phyloP scores from a whole-genome alignment of 2,113 vertebrate species.

The Salvelinus sp. region DNA sequence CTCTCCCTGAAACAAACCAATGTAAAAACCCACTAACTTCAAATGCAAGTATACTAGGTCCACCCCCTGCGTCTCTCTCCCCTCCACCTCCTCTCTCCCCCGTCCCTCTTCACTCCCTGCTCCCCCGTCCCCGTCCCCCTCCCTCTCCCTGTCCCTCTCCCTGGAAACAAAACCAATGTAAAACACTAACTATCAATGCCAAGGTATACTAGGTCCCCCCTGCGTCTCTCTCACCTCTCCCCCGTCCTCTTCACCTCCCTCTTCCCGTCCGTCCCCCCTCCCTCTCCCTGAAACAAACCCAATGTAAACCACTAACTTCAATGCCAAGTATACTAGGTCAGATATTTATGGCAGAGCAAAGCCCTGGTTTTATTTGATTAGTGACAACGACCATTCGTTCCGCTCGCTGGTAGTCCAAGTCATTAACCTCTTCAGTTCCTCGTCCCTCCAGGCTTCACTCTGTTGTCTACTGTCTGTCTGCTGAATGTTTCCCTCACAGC shows the following conservation, averaged over 20 bases:
- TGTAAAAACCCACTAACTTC: too few species aligned
- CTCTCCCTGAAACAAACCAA: too few species aligned
- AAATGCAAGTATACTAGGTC: not conserved
- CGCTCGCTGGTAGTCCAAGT: not conserved
- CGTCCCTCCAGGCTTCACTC: constrained; percentile 32
- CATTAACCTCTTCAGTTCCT: constrained; percentile 42
- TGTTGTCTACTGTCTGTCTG: constrained; percentile 45
- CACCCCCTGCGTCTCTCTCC: too few species aligned
- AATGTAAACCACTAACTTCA: constrained; percentile 36
- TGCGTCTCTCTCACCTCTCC: too few species aligned
- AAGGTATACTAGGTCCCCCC: not conserved
- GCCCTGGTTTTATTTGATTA: constrained; percentile 42
- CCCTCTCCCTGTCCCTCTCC: too few species aligned
- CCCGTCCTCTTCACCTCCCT: too few species aligned
- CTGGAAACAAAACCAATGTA: constrained; percentile 24
- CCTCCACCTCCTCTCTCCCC: too few species aligned
- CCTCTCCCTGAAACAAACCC: not conserved
- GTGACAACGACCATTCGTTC: constrained; percentile 24
- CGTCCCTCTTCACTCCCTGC: too few species aligned
- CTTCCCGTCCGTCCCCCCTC: too few species aligned
- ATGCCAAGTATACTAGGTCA: constrained; percentile 12
- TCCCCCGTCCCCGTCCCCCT: too few species aligned
- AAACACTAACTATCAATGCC: constrained; percentile 26
- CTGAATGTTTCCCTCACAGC: too few species aligned
- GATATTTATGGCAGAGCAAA: constrained; percentile 42